Base-by-base conservation (phyloP, 2,797 vertebrate genomes). In the Cottoperca gobio region DNA sequence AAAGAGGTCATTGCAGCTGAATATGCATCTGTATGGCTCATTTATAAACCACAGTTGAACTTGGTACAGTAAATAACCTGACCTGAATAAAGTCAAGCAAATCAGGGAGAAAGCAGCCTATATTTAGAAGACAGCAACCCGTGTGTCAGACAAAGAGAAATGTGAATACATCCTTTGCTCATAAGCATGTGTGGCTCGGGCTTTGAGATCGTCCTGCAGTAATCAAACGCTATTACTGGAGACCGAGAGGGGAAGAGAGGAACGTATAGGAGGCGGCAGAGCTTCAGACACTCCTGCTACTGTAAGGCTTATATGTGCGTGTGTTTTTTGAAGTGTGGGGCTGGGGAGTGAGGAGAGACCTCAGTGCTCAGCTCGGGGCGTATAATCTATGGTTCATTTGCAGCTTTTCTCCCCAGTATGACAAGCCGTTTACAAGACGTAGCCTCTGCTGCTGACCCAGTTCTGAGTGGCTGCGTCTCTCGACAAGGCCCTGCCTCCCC, bases 321-420 rank as follows among this genome's bases (percentile, higher is more conserved):
- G 73, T 83, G 54, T 77, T 61, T 83, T 88, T 85, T 84, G 65
- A 85, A 86, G 86, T 79, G 88, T 50, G 68, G 49, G 48, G 48
- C 77, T 74, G 70, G 69, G 73, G 88, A 87, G 85, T 49, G 86
- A 88, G 79, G 83, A 76, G 83, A 90, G 87, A 94, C 92, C 93
- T 92, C 84, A 7, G 82, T 11, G 82, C 89, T 88, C 92, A 85
- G 89, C 89, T 93, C 73, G 88, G 88, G 92, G 92, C 81, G 76
- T 90, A 94, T 94, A 94, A 95, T 94, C 92, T 92, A 90, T 84
- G 93, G 91, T 94, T 94, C 92, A 92, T 93, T 94, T 94, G 91
- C 92, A 94, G 92, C 91, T 91, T 94, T 91, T 92, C 89, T 92
- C 88, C 88, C 86, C 88, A 83, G 88, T 93, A 94, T 90, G 91